Conservation (phyloP, 2,113 vertebrate genomes). For the Xerus inauris region DNA sequence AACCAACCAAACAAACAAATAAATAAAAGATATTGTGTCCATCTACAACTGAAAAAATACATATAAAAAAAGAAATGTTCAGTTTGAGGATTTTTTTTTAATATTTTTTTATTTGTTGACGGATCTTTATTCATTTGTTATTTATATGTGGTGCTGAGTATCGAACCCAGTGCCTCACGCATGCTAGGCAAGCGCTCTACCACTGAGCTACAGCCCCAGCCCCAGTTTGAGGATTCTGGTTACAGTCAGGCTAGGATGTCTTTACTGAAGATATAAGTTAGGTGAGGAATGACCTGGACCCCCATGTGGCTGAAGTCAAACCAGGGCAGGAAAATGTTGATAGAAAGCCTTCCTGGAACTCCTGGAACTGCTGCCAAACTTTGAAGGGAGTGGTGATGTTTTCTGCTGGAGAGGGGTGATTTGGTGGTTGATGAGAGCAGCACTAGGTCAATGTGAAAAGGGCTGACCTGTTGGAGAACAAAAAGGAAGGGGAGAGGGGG, state of each 20-base stretch:
- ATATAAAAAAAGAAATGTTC: no score
- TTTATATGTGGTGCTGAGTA: no score
- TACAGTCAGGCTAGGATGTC: constrained; percentile 3
- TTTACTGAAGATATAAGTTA: background rate
- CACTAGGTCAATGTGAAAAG: background rate
- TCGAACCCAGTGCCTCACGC: no score
- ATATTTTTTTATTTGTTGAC: no score
- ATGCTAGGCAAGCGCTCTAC: no score
- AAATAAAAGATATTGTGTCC: no score
- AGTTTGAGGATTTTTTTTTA: no score
- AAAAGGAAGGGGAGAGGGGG: background rate
- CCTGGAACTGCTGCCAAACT: background rate
- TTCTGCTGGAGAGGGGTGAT: background rate
- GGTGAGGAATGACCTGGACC: background rate
- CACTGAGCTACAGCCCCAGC: no score
- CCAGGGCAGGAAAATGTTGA: background rate
- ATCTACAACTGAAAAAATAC: no score
- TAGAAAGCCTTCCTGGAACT: constrained; percentile 17
- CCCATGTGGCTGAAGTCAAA: background rate
- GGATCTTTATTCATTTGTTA: no score
- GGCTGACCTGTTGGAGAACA: background rate
- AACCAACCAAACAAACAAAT: no score
- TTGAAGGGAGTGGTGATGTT: background rate
- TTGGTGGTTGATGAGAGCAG: background rate
- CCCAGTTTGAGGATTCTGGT: background rate